These are phyloP conservation scores for Lutjanus argentimaculatus DNA, from an alignment of 2,797 vertebrate genomes.

Conservation along the genomic window DNA sequence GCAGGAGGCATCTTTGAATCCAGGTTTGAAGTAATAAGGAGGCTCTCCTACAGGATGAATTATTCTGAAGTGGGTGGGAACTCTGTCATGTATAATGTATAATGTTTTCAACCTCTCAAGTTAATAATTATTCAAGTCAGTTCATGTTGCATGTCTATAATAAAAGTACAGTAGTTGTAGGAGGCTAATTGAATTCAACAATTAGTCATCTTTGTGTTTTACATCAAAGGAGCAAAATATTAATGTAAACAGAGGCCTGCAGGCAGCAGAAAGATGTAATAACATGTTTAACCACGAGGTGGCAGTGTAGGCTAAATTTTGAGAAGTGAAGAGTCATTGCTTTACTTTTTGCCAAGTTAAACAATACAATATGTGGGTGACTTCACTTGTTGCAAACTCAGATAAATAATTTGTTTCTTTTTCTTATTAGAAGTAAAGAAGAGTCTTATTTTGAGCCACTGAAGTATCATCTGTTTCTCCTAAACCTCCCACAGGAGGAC, in stretches of 20 bases:
- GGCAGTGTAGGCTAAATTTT: constrained; percentile 28
- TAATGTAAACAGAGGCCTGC: not conserved
- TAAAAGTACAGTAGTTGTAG: not conserved
- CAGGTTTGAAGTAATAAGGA: constrained; percentile 35
- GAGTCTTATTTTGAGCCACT: too few relatives aligned
- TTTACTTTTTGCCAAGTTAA: too few relatives aligned
- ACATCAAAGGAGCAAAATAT: not conserved
- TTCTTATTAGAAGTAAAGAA: too few relatives aligned
- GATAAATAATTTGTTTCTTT: too few relatives aligned
- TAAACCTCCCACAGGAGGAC: too few relatives aligned
- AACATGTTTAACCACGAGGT: constrained; percentile 40
- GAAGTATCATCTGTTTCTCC: too few relatives aligned
- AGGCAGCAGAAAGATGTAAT: not conserved
- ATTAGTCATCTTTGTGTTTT: not conserved
- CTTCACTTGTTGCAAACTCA: not conserved
- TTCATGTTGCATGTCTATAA: not conserved
- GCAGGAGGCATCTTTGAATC: constrained; percentile 39
- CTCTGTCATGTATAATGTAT: constrained; percentile 47
- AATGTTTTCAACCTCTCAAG: constrained; percentile 25
- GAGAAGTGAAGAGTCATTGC: not conserved
- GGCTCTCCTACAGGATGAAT: constrained; percentile 9
- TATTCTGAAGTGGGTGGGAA: constrained; percentile 29
- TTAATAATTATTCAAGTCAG: constrained; percentile 21
- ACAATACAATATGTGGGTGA: not conserved
- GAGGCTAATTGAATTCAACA: not conserved